These are phyloP conservation scores for Drosophila tani DNA, from an alignment of 1,140 invertebrate species.

Conservation along the genomic window DNA sequence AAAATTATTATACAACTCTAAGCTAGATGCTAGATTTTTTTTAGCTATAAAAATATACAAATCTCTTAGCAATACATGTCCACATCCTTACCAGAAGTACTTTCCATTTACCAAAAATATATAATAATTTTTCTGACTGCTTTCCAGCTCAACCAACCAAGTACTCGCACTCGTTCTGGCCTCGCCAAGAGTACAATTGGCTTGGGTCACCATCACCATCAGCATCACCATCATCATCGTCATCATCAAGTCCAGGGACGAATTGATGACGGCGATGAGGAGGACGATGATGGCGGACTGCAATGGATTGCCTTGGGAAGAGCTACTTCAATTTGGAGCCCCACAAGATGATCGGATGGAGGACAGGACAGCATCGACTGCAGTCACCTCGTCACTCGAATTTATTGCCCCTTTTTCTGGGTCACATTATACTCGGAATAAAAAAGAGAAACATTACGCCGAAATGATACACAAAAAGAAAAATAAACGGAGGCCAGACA, in stretches of 20 bases:
- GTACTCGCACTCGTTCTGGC: conserved; percentile 26
- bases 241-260: conserved; percentile 37
- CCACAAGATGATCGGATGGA: conserved; percentile 36
- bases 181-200: conserved; percentile 46
- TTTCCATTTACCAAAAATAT: not conserved
- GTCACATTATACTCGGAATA: conserved; percentile 51
- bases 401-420: conserved; percentile 68
- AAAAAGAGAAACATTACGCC: conserved; percentile 43
- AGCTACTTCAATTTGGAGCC: conserved; percentile 40
- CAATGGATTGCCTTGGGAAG: conserved; percentile 48
- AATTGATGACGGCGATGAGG: conserved; percentile 43
- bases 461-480: conserved; percentile 28
- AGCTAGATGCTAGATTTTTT: too few relatives aligned
- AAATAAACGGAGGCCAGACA: conserved; percentile 5
- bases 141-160: conserved; percentile 6
- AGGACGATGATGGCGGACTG: conserved; percentile 13
- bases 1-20: too few relatives aligned
- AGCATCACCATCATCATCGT: not conserved
- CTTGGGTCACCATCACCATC: conserved; percentile 33
- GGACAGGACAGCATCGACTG: conserved; percentile 9
- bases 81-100: not conserved
- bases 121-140: conserved; percentile 21
- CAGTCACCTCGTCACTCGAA: conserved; percentile 24
- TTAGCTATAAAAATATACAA: not conserved
- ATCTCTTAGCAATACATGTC: not conserved